Evolutionary conservation across 2,113 vertebrate genomes (phyloP).

Genomic region (Vulpes lagopus): DNA sequence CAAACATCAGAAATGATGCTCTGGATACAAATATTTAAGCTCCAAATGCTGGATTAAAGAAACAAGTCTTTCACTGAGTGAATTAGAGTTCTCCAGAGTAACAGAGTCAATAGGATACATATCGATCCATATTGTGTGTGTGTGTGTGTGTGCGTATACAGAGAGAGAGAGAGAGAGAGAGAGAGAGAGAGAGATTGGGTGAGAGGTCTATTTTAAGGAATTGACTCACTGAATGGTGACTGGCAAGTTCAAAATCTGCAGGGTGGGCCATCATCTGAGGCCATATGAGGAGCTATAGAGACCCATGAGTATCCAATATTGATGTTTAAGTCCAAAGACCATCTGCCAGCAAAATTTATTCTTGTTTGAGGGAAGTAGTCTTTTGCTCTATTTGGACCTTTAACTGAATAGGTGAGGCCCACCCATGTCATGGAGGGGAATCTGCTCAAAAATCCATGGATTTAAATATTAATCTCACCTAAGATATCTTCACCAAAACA

Average conservation of each 20-base stretch:
- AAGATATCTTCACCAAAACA: background rate
- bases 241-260: background rate
- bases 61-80: background rate
- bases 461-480: constrained; percentile 48
- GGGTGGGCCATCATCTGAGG: background rate
- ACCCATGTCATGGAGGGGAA: background rate
- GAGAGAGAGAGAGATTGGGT: background rate
- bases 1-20: constrained; percentile 37
- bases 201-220: constrained; percentile 22
- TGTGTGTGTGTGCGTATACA: background rate
- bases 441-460: background rate
- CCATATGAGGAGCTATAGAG: background rate
- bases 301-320: background rate
- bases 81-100: constrained; percentile 23
- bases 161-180: background rate
- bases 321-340: background rate
- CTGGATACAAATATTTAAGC: constrained; percentile 35
- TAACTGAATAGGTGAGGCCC: background rate
- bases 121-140: background rate
- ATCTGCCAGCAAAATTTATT: background rate
- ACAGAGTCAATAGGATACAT: background rate
- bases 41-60: constrained; percentile 27
- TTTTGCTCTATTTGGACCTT: background rate
- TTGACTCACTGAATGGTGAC: background rate
- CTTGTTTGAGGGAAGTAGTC: background rate